These are phyloP conservation scores for Anthopleura sola DNA, from an alignment of 64 coral and sea anemone genomes.

Conservation along the genomic window DNA sequence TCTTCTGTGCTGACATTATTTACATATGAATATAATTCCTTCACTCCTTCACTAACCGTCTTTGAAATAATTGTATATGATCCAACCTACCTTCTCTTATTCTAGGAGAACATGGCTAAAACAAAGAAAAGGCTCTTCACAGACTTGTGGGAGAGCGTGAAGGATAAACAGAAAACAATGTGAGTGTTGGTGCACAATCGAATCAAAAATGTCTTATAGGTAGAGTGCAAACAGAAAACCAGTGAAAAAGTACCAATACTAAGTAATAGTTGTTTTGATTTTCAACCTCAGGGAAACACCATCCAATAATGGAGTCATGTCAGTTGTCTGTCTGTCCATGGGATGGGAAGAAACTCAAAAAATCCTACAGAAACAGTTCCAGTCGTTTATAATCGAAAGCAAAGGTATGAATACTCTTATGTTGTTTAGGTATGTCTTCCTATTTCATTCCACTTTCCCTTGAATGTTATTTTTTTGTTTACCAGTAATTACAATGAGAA, in stretches of 20 bases:
- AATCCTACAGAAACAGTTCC: slow-evolving; percentile 40
- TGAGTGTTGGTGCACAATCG: neutral
- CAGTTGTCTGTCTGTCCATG: slow-evolving; percentile 64
- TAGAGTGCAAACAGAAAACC: no score
- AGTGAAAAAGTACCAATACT: neutral
- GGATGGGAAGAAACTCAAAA: slow-evolving; percentile 42
- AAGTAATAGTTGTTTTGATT: neutral
- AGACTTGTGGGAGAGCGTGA: slow-evolving; percentile 39
- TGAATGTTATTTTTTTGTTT: neutral
- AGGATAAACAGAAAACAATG: slow-evolving; percentile 24
- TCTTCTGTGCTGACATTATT: no score
- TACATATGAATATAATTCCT: no score
- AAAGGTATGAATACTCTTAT: neutral
- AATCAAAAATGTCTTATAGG: neutral
- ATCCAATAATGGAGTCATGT: slow-evolving; percentile 54
- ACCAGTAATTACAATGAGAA: no score
- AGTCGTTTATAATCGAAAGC: slow-evolving; percentile 11
- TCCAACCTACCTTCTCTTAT: neutral
- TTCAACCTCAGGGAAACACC: slow-evolving; percentile 40
- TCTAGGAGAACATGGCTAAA: neutral
- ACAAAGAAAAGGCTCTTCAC: slow-evolving; percentile 39
- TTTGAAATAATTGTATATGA: no score
- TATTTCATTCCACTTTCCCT: neutral
- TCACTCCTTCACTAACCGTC: no score
- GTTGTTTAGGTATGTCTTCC: neutral